phyloP scores from a whole-genome alignment of 2,113 vertebrate genomes.

The Carlito syrichta region DNA sequence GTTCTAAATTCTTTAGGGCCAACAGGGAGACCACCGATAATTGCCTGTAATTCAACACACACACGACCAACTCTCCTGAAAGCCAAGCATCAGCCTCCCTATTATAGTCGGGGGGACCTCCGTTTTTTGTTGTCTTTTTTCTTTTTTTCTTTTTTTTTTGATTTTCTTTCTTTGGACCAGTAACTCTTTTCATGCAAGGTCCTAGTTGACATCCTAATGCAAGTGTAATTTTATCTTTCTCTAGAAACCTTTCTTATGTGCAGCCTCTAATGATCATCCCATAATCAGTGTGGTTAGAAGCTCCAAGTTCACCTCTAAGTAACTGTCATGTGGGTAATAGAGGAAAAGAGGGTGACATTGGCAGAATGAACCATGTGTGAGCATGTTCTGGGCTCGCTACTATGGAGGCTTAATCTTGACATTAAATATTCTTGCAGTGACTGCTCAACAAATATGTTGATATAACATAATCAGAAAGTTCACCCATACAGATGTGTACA shows the following conservation, averaged over 20 bases:
- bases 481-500: not conserved
- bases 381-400: not conserved
- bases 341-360: not conserved
- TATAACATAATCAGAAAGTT: not conserved
- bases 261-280: constrained; percentile 33
- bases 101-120: not conserved
- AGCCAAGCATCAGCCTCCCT: constrained; percentile 57
- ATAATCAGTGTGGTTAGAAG: not conserved
- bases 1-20: constrained; percentile 68
- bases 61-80: constrained; percentile 20
- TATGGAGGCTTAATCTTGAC: not conserved
- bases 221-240: constrained; percentile 74
- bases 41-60: constrained; percentile 79
- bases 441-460: not conserved
- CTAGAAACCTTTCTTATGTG: not conserved
- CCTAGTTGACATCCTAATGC: constrained; percentile 59
- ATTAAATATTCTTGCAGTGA: not conserved
- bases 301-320: not conserved
- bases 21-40: constrained; percentile 70
- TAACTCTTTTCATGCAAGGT: constrained; percentile 55
- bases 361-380: not conserved
- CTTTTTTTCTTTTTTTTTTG: not conserved
- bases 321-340: not conserved
- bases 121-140: not conserved
- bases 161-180: not conserved